Base-by-base conservation (phyloP, 1,140 invertebrate species). In the Drosophila mayri region DNA sequence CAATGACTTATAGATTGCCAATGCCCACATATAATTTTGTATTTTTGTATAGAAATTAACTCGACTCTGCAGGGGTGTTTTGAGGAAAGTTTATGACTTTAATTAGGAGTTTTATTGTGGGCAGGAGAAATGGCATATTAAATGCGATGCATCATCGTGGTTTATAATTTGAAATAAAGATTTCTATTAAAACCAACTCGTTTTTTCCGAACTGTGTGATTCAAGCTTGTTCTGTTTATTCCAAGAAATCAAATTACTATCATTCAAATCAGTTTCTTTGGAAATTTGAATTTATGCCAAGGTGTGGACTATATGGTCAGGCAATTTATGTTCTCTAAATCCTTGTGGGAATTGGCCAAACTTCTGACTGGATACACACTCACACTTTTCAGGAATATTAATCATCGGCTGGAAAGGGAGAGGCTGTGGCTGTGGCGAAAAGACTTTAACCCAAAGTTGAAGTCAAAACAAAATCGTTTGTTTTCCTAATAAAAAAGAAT, bases 401-500 rank as follows among this genome's bases (percentile, higher is more conserved):
- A 75, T 64, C 59, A 57, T 54, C 22, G 50, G 20, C 25, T 40
- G 25, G 59, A 43, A 49, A 41, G 47, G 38, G 37, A 44, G 70
- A 64, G 67, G 46, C 40, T 62, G 59, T n/a, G 16, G 43, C 40
- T 62, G 59, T n/a, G 11, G 44, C 52, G 28, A 59, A 66, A 58
- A 47, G 58, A 28, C 43, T 70, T 70, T 76, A 55, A 81, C 46
- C 62, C 54, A 46, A 81, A 73, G 47, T 16, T 65, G 30, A 61
- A 60, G 49, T 66, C 59, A 63, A 77, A 67, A 64, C 65, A 43
- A 65, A 80, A 61, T 73, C 76, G 68, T 76, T 82, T 83, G 79
- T 82, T 83, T 83, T 82, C 61, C 79, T 60, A 71, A 78, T 60
- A 77, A 76, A 71, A 49, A 75, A 79, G 58, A 79, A 79, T 63